These are phyloP conservation scores for Lymantria dispar DNA, from an alignment of 2,888 invertebrate genomes.

Conservation along the genomic window DNA sequence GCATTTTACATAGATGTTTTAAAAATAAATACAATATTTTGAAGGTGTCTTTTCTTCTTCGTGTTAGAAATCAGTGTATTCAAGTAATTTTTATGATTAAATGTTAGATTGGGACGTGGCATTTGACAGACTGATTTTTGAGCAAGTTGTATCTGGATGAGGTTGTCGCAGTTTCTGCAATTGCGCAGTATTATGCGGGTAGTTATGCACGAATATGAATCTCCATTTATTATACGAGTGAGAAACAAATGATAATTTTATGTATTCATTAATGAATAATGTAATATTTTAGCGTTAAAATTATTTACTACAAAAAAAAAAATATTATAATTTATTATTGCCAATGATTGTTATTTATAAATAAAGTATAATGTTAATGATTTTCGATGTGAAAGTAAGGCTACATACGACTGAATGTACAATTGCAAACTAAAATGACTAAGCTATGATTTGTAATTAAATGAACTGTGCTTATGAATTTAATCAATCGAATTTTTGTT, in stretches of 20 bases:
- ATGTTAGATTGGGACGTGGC: conserved; percentile 60
- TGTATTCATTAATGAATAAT: background rate
- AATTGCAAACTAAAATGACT: too few relatives aligned
- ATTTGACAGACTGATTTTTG: conserved; percentile 69
- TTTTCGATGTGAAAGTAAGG: too few relatives aligned
- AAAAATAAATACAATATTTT: conserved; percentile 49
- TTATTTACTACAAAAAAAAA: too few relatives aligned
- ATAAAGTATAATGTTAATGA: too few relatives aligned
- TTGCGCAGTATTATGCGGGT: conserved; percentile 61
- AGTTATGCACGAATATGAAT: conserved; percentile 41
- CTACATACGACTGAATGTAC: too few relatives aligned
- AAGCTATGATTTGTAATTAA: background rate
- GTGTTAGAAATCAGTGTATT: conserved; percentile 72
- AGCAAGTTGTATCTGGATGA: conserved; percentile 45
- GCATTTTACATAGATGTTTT: conserved; percentile 51
- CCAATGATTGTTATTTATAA: too few relatives aligned
- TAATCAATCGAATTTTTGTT: conserved; percentile 18
- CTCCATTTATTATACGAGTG: background rate
- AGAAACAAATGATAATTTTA: background rate
- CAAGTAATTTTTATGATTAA: conserved; percentile 72
- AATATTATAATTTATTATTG: too few relatives aligned
- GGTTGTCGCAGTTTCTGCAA: conserved; percentile 42
- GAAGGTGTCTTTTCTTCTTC: conserved; percentile 61
- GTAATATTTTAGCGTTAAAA: too few relatives aligned
- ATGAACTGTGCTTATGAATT: conserved; percentile 19